Evolutionary conservation across 2,888 invertebrate genomes (phyloP), one percentile per base, ranked within the genome.

Genomic region (Mythimna loreyi): DNA sequence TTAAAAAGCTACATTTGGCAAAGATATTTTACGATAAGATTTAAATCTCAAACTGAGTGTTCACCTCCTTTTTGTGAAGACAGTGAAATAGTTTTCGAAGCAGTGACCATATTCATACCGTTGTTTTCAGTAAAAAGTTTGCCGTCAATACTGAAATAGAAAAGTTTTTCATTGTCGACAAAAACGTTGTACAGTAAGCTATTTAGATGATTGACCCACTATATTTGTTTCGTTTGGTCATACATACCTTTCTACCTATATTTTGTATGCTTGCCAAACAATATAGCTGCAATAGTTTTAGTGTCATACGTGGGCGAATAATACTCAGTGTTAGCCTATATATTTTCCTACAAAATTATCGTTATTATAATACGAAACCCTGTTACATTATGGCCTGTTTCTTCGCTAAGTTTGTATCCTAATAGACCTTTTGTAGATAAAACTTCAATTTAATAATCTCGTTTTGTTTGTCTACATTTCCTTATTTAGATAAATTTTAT

Each of bases 331-430:
- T 78, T 85, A 82, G 68, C 81, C 75, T 21, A 75, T 84, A 88
- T 91, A 90, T 88, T 90, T 90, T 88, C 87, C 82, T 85, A 85
- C 81, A 75, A 84, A 89, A 83, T 88, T 87, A 87, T 86, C 72
- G 78, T 72, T 83, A 81, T 78, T 83, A 65, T 80, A 65, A 74
- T 78, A 71, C 59, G 60, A 76, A 82, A 80, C 47, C 49, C 60
- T 72, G 16, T 59, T 79, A 65, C 52, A 65, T 57, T 60, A 70
- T 45, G 70, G 50, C 49, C 43, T n/a, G 23, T 63, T 60, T 50
- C n/a, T 19, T 9, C 19, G 55, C 9, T n/a, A 62, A 69, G 13
- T 62, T 61, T 65, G 52, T 59, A 53, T 53, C 33, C 28, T 53
- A 49, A 60, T 55, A 28, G 16, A 49, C 28, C 63, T 66, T 68